A percentile compares a stretch with the other conserved stretches of the same genome.
Evolutionary conservation across 2,113 vertebrate genomes (phyloP).

Genomic region (Takifugu flavidus): DNA sequence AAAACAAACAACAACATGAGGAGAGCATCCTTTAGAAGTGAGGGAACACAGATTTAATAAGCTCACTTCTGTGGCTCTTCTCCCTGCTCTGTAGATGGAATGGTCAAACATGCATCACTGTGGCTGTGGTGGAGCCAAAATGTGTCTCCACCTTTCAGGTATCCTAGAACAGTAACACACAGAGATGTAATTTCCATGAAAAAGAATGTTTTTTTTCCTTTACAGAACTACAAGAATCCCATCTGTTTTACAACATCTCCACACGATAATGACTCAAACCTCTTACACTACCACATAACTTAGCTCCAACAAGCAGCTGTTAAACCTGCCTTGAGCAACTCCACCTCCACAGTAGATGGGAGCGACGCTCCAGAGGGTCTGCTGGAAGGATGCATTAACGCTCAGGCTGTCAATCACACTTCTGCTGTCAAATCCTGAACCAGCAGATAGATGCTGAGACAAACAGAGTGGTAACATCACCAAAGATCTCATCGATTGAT

Average conservation of each 20-base stretch:
- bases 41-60: background rate
- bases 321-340: constrained; percentile 83
- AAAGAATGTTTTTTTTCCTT: background rate
- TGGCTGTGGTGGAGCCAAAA: constrained; percentile 87
- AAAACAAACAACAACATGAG: constrained; percentile 35
- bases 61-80: constrained; percentile 86
- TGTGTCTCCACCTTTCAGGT: constrained; percentile 90
- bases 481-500: constrained; percentile 6
- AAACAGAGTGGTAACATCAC: constrained; percentile 11
- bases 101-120: constrained; percentile 90
- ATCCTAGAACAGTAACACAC: constrained; percentile 73
- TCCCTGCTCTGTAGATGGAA: constrained; percentile 80
- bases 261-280: background rate
- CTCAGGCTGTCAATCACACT: constrained; percentile 72
- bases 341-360: constrained; percentile 90
- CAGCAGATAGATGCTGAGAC: constrained; percentile 85
- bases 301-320: background rate
- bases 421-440: constrained; percentile 61
- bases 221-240: background rate
- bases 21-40: constrained; percentile 9
- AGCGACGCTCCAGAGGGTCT: constrained; percentile 91
- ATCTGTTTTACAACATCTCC: too few relatives aligned
- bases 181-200: background rate
- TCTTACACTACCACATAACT: background rate
- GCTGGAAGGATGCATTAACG: constrained; percentile 92